Conservation (phyloP, 1,140 invertebrate species). For the Myzus persicae region DNA sequence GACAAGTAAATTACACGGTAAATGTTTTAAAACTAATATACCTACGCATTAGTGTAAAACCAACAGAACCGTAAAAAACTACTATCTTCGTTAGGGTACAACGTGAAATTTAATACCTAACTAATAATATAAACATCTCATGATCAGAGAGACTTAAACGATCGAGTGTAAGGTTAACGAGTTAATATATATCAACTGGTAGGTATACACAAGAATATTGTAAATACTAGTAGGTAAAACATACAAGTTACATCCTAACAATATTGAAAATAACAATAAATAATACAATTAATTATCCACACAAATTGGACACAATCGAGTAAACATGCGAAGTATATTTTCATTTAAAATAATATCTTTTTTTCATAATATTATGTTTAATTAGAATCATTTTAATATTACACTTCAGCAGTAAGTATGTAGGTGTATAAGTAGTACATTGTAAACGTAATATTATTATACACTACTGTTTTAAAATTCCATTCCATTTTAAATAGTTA, state of each 20-base stretch:
- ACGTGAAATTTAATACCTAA: background rate
- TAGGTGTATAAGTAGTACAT: background rate
- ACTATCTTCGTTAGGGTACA: background rate
- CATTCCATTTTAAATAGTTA: background rate
- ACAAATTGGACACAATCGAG: background rate
- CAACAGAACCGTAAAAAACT: background rate
- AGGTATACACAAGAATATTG: background rate
- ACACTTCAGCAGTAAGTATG: background rate
- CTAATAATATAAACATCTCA: background rate
- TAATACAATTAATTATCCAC: background rate
- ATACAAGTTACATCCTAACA: background rate
- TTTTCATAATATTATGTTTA: background rate
- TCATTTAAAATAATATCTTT: background rate
- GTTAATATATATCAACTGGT: background rate
- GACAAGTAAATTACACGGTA: constrained; percentile 46
- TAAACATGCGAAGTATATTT: background rate
- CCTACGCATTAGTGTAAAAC: constrained; percentile 31
- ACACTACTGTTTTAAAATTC: background rate
- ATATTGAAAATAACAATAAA: background rate
- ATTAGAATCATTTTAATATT: background rate
- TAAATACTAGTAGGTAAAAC: background rate
- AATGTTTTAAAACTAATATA: constrained; percentile 38
- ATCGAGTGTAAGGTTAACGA: background rate
- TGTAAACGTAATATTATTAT: background rate
- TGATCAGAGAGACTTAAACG: background rate